A percentile compares a stretch with the other conserved stretches of the same genome.
phyloP scores from a whole-genome alignment of 2,113 vertebrate genomes.

The Clarias gariepinus region DNA sequence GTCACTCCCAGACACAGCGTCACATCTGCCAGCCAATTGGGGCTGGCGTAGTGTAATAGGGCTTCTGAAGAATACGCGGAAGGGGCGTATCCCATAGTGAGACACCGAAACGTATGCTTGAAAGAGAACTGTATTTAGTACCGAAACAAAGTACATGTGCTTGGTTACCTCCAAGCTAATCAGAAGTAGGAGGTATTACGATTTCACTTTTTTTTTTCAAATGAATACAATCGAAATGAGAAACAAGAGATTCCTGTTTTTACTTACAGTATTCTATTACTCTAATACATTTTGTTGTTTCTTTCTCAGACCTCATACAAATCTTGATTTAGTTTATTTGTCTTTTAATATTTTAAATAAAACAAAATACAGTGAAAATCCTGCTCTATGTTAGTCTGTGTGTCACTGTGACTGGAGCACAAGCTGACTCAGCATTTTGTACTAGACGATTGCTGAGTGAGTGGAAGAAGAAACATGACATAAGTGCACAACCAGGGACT shows the following conservation, averaged over 20 bases:
- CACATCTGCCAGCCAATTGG: too few relatives aligned
- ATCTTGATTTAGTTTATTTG: neutral
- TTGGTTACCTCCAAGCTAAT: neutral
- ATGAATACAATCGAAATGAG: neutral
- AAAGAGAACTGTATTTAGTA: too few relatives aligned
- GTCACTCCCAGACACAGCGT: too few relatives aligned
- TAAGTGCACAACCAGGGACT: neutral
- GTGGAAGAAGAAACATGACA: neutral
- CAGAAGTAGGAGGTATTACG: neutral
- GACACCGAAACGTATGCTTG: too few relatives aligned
- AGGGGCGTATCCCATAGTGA: too few relatives aligned
- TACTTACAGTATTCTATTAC: neutral
- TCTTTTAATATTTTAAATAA: neutral
- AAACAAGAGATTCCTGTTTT: neutral
- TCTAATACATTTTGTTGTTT: neutral
- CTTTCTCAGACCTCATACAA: neutral
- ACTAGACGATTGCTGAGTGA: neutral
- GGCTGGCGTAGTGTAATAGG: too few relatives aligned
- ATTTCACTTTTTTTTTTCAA: too few relatives aligned
- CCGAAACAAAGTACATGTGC: too few relatives aligned
- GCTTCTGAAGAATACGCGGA: too few relatives aligned
- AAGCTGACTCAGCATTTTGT: neutral
- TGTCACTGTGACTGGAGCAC: neutral
- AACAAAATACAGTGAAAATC: neutral
- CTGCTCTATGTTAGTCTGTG: neutral